phyloP scores from a whole-genome alignment of 2,797 vertebrate species.

The Etheostoma nigrum region DNA sequence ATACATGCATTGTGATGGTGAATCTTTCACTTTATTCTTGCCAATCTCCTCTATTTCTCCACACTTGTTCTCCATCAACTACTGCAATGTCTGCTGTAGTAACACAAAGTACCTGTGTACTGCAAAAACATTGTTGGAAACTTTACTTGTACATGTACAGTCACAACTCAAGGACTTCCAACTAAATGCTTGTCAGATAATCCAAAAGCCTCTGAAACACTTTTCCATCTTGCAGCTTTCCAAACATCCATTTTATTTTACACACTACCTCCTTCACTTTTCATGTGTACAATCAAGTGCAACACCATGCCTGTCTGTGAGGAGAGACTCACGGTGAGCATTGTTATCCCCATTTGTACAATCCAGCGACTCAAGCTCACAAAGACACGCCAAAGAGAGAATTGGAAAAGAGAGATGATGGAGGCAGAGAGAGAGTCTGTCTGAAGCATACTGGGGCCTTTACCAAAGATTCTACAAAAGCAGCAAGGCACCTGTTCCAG shows the following conservation, averaged over 20 bases:
- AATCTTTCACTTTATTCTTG: too few relatives aligned
- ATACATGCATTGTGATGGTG: too few relatives aligned
- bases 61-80: too few relatives aligned
- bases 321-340: constrained; percentile 1
- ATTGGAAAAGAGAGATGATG: background rate
- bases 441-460: background rate
- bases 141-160: background rate
- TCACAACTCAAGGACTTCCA: background rate
- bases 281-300: background rate
- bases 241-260: background rate
- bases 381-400: background rate
- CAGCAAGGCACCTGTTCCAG: background rate
- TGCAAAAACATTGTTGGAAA: background rate
- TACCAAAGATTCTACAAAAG: background rate
- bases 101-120: background rate
- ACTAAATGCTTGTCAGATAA: background rate
- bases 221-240: background rate
- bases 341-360: background rate
- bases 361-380: background rate
- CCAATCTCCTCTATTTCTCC: too few relatives aligned
- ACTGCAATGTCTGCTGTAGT: background rate
- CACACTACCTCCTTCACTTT: background rate
- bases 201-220: background rate
- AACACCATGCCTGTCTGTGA: background rate
- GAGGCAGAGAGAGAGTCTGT: background rate